These are phyloP conservation scores for Pachycephala philippinensis DNA, from an alignment of 2,113 vertebrate genomes.

Conservation along the genomic window DNA sequence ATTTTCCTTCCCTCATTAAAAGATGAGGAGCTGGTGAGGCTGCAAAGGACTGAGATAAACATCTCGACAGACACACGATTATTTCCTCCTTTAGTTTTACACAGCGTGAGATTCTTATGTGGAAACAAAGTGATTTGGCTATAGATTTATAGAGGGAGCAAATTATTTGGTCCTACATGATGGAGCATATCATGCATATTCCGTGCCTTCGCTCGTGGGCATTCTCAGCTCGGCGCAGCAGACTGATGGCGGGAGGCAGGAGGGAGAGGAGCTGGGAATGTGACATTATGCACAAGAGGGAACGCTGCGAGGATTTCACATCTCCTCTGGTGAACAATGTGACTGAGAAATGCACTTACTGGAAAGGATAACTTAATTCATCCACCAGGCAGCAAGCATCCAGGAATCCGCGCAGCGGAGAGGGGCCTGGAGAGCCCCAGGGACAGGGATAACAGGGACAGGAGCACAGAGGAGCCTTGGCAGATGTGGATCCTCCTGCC, in stretches of 20 bases:
- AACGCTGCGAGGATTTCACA: conserved; percentile 52
- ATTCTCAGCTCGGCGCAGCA: conserved; percentile 33
- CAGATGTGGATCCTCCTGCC: neutral
- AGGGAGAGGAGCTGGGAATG: conserved; percentile 40
- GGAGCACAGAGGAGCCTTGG: neutral
- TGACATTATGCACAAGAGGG: conserved; percentile 53
- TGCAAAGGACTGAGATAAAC: conserved; percentile 27
- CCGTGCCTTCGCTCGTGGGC: conserved; percentile 43
- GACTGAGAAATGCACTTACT: conserved; percentile 58
- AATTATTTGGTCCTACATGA: conserved; percentile 60
- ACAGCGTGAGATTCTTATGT: conserved; percentile 45
- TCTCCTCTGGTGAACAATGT: conserved; percentile 42
- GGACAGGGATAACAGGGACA: neutral
- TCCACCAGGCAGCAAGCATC: neutral
- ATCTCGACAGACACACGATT: conserved; percentile 36
- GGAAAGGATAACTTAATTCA: conserved; percentile 62
- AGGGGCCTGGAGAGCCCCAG: neutral
- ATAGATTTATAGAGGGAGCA: conserved; percentile 56
- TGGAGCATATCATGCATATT: conserved; percentile 63
- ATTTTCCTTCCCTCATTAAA: conserved; percentile 10
- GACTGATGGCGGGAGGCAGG: conserved; percentile 32
- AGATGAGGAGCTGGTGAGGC: neutral
- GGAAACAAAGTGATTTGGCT: conserved; percentile 60
- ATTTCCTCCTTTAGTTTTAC: conserved; percentile 50
- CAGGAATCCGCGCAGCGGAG: accelerated